Conservation (phyloP, 2,113 vertebrate species). For the Sturnira hondurensis region DNA sequence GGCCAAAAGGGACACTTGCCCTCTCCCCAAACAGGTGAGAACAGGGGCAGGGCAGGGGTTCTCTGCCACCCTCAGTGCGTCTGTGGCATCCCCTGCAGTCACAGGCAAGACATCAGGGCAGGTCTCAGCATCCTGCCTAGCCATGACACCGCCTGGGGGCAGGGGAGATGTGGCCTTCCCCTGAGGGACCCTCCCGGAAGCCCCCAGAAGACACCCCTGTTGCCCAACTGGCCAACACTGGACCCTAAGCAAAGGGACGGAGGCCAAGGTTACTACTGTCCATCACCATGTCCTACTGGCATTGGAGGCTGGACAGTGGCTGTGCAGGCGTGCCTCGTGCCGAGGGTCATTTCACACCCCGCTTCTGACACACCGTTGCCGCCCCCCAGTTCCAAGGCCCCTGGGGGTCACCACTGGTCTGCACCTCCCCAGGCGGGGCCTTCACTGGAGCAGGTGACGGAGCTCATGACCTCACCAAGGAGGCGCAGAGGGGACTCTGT, state of each 20-base stretch:
- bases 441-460: not conserved
- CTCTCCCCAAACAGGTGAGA: not conserved
- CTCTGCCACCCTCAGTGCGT: not conserved
- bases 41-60: not conserved
- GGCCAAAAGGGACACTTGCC: not conserved
- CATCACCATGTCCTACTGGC: fast-evolving
- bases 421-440: not conserved
- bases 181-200: not conserved
- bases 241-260: not conserved
- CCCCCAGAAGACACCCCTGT: not conserved
- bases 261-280: fast-evolving
- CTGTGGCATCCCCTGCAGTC: fast-evolving
- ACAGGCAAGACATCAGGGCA: not conserved
- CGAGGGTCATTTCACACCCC: fast-evolving
- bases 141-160: fast-evolving
- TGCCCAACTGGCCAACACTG: not conserved
- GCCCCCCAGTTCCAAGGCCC: fast-evolving
- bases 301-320: not conserved
- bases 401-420: fast-evolving
- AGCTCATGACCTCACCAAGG: not conserved
- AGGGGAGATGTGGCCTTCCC: not conserved
- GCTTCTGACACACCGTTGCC: not conserved
- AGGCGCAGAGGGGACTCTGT: not conserved
- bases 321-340: fast-evolving
- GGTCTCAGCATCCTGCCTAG: not conserved